Conservation (phyloP, 2,888 invertebrate genomes). For the Dynastes maya region DNA sequence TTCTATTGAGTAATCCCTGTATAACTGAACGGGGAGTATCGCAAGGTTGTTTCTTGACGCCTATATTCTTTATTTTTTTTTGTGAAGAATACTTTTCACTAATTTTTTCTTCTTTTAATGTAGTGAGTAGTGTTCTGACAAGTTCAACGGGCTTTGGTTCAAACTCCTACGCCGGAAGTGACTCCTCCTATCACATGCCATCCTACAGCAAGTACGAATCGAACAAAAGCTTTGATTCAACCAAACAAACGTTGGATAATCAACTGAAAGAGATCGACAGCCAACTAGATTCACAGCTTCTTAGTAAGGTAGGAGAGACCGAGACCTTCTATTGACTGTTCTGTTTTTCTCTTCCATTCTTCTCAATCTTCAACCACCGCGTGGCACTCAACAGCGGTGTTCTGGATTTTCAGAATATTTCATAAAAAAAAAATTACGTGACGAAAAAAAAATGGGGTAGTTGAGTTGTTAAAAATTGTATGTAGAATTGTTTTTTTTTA, state of each 20-base stretch:
- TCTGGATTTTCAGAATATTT: too few relatives aligned
- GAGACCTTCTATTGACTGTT: conserved; percentile 70
- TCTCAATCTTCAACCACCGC: conserved; percentile 42
- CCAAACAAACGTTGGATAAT: conserved; percentile 83
- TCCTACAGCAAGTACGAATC: conserved; percentile 71
- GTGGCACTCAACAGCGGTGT: neutral
- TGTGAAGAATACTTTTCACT: too few relatives aligned
- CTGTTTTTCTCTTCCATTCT: conserved; percentile 52
- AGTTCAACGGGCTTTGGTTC: conserved; percentile 75
- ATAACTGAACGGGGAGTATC: neutral
- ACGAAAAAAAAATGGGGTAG: neutral
- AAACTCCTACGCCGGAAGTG: conserved; percentile 74
- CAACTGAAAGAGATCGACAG: conserved; percentile 88
- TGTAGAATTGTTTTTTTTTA: neutral
- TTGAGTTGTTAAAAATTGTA: neutral
- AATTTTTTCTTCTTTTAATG: too few relatives aligned
- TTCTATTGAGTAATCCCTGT: too few relatives aligned
- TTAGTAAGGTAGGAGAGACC: conserved; percentile 74
- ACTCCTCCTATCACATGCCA: conserved; percentile 72
- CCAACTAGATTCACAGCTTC: conserved; percentile 81
- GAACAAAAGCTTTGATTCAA: conserved; percentile 80
- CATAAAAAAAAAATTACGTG: too few relatives aligned
- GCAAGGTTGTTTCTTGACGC: neutral
- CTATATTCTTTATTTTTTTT: neutral
- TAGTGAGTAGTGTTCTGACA: conserved; percentile 75